A percentile compares a stretch with the other conserved stretches of the same genome.
These are phyloP conservation scores for Tiphia femorata DNA, from an alignment of 2,888 invertebrate genomes.

Conservation along the genomic window DNA sequence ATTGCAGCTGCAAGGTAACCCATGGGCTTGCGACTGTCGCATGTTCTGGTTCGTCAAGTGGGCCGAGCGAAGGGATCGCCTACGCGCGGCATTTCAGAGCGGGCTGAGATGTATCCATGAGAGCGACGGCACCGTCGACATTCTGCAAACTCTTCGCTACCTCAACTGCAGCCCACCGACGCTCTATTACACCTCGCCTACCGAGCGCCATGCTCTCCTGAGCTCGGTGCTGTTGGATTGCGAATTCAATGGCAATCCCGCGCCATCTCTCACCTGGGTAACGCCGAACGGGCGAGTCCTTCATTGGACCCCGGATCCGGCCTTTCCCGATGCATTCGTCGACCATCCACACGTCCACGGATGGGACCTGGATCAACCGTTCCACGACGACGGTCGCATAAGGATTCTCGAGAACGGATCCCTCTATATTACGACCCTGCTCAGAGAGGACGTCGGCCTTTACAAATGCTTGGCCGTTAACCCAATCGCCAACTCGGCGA, in stretches of 20 bases:
- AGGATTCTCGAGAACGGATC: constrained; percentile 83
- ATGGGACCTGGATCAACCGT: constrained; percentile 59
- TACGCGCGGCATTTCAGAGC: constrained; percentile 69
- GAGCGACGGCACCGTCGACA: constrained; percentile 71
- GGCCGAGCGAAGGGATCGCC: constrained; percentile 72
- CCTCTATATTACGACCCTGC: constrained; percentile 78
- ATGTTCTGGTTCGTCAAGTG: constrained; percentile 83
- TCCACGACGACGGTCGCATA: constrained; percentile 71
- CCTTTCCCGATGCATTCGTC: constrained; percentile 75
- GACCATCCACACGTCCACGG: constrained; percentile 78
- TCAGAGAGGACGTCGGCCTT: constrained; percentile 84
- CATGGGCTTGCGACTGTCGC: constrained; percentile 89
- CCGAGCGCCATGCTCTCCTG: constrained; percentile 73
- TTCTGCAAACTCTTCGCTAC: constrained; percentile 78
- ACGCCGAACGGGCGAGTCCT: constrained; percentile 81
- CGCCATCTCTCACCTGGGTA: constrained; percentile 88
- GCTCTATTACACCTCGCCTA: constrained; percentile 74
- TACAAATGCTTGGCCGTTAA: constrained; percentile 91
- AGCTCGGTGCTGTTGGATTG: constrained; percentile 82
- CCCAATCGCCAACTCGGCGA: constrained; percentile 83
- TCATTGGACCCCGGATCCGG: constrained; percentile 84
- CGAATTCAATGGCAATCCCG: constrained; percentile 81
- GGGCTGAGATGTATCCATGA: constrained; percentile 75
- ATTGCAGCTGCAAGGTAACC: constrained; percentile 80
- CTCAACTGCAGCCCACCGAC: constrained; percentile 79